Conservation (phyloP, 2,113 vertebrate species). For the Sarotherodon lohbergeri region DNA sequence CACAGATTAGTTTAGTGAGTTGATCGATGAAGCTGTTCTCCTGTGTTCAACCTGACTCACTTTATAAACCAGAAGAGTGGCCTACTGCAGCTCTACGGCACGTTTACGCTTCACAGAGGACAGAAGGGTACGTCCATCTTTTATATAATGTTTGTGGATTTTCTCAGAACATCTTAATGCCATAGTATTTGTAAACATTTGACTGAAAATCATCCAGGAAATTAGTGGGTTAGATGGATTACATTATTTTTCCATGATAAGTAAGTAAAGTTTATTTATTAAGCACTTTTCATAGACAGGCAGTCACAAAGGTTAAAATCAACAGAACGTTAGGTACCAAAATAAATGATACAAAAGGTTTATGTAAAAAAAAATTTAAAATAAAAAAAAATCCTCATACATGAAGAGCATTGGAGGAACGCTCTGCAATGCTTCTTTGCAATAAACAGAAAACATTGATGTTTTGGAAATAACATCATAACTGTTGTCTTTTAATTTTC, state of each 20-base stretch:
- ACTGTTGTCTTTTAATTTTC: background rate
- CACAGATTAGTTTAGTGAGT: no score
- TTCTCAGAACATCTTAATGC: background rate
- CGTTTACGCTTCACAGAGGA: background rate
- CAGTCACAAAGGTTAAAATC: background rate
- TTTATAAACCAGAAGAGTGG: background rate
- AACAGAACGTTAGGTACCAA: background rate
- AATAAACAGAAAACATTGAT: background rate
- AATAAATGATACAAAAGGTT: background rate
- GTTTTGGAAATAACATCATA: background rate
- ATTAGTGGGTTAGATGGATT: background rate
- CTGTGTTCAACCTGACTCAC: background rate
- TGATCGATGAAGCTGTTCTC: background rate
- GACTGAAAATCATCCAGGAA: background rate
- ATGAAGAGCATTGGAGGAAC: background rate
- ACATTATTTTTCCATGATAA: background rate
- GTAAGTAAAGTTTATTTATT: background rate
- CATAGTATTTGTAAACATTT: background rate
- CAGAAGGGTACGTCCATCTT: background rate
- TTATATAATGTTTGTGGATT: background rate
- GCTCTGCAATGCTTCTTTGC: background rate
- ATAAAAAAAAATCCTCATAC: background rate
- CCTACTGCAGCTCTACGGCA: background rate
- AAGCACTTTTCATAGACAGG: background rate
- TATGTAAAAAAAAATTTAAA: background rate